Percentiles rank a stretch among this genome's conserved stretches.
Conservation (phyloP, 2,113 vertebrate genomes). For the Meleagris gallopavo region DNA sequence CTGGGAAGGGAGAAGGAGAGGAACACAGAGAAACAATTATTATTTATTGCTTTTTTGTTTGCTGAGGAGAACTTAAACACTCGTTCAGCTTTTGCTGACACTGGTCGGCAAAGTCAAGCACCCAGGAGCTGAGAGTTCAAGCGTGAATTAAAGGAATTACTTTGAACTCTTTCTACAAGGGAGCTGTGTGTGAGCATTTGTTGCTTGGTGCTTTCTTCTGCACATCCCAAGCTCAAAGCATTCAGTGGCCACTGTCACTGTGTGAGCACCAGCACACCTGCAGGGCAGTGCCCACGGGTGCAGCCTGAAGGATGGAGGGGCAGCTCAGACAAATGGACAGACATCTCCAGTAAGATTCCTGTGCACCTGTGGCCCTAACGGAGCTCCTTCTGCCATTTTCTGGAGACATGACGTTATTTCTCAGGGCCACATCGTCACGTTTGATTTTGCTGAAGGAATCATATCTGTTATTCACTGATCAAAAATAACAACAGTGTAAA, state of each 20-base stretch:
- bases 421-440: rapidly evolving
- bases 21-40: background rate
- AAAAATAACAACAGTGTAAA: background rate
- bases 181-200: rapidly evolving
- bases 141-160: background rate
- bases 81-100: background rate
- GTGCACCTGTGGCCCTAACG: background rate
- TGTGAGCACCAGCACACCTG: background rate
- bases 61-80: background rate
- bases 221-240: background rate
- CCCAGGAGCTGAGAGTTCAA: background rate
- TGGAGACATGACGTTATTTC: background rate
- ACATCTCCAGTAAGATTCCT: rapidly evolving
- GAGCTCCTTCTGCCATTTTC: background rate
- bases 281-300: background rate
- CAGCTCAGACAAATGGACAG: background rate
- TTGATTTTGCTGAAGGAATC: background rate
- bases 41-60: background rate
- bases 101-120: background rate
- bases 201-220: background rate
- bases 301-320: background rate
- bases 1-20: background rate
- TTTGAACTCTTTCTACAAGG: background rate
- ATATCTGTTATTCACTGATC: background rate
- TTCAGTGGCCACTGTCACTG: background rate